These are phyloP conservation scores for Resseliella maxima DNA, from an alignment of 2,888 invertebrate species.

Conservation along the genomic window DNA sequence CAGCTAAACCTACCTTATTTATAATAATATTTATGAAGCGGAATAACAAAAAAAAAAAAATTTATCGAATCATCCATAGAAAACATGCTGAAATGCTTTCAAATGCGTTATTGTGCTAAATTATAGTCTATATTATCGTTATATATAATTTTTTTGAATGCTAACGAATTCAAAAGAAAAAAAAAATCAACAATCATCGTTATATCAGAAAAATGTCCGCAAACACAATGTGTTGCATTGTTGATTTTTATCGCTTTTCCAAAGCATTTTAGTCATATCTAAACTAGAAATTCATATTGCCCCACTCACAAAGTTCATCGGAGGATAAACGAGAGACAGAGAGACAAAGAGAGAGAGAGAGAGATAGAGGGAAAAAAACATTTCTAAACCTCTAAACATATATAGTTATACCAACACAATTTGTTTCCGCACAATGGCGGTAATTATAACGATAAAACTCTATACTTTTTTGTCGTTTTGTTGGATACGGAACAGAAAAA, in stretches of 20 bases:
- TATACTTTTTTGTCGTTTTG: neutral
- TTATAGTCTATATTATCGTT: no score
- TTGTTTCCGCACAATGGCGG: neutral
- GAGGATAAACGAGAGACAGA: no score
- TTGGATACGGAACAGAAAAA: neutral
- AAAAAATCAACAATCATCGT: neutral
- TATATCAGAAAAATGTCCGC: neutral
- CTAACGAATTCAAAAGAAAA: neutral
- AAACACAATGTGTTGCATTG: neutral
- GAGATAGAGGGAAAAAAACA: neutral
- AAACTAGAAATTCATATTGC: neutral
- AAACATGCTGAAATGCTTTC: constrained; percentile 33
- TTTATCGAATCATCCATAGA: neutral
- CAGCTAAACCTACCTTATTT: constrained; percentile 24
- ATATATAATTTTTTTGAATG: neutral
- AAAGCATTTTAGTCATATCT: constrained; percentile 26
- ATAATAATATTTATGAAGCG: neutral
- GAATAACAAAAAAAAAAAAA: no score
- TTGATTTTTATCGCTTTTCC: neutral
- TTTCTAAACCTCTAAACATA: neutral
- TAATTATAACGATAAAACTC: constrained; percentile 9
- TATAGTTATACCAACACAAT: neutral
- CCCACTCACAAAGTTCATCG: neutral
- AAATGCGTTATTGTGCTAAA: neutral
- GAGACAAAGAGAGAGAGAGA: no score